Base-by-base conservation (phyloP, 2,888 invertebrate genomes). In the Caenorhabditis becei region DNA sequence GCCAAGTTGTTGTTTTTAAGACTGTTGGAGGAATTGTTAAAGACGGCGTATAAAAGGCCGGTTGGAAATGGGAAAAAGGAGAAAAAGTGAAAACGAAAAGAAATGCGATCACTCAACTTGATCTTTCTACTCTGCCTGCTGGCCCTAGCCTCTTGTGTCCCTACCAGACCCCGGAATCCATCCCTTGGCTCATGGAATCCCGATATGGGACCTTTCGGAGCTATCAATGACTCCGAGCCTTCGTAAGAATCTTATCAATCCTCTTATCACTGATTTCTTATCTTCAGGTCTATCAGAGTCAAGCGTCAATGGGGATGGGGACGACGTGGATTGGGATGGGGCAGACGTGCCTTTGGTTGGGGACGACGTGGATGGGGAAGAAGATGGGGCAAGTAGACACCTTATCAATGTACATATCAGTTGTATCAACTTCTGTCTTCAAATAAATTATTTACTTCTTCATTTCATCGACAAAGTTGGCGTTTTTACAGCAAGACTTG, bases 241-340 rank as follows among this genome's bases (percentile, higher is more conserved):
- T 3, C 10, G 41, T 41, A 14, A 41, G 41, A 10, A 10, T 10
- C 2, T 10, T 14, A 41, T 41, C 16, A 10, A 10, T 41, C 41
- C 3, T 14, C 41, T 11, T 41, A 3, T 41, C 14, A 3, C 41
- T 10, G 4, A 10, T 32, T 32, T 10, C 32, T 7, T 4, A 32
- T 32, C 32, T n/a, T n/a, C n/a, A n/a, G n/a, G 32, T 10, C 4
- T 10, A 41, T 14, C 41, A 5, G 41, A 10, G 41, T 41, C 10
- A 41, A 41, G 14, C 41, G 41, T 16, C 41, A 41, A 41, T 41
- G 41, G 41, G 41, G 41, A 41, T 41, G 41, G 41, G 41, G 41
- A 3, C 14, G 41, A 11, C 41, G 41, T 41, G 41, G 41, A n/a
- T n/a, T n/a, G 2, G 41, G 41, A 41, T 41, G 41, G 41, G 41